Base-by-base conservation (phyloP, 1,140 invertebrate species). In the Cyclina sinensis region DNA sequence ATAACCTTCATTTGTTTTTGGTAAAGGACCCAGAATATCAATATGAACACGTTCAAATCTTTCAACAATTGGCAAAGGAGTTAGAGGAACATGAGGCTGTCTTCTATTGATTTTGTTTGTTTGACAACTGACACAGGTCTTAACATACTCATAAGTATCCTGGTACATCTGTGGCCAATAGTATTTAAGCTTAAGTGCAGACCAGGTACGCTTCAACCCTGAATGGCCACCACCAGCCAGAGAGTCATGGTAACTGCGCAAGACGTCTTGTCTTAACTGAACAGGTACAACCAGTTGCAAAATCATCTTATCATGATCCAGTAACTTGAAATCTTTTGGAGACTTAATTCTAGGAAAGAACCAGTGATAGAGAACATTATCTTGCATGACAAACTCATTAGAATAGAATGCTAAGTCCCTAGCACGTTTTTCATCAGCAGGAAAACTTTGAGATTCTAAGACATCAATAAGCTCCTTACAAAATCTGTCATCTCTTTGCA, bases 161-260 rank as follows among this genome's bases (percentile, higher is more conserved):
- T 89, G 73, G 37, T 90, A 88, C 91, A 92, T 91, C 24, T 62
- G 74, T 46, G 84, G 88, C 80, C 83, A 92, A 32, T 59, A 92
- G 76, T 91, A 92, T 30, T 91, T 54, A 46, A 32, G 27, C 14
- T 18, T 46, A 1, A 84, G 1, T 48, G 59, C 30, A 9, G 0
- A n/a, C 3, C 16, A 46, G 4, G 65, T 84, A 1, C 32, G 14
- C 27, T 68, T 37, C 11, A 84, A 11, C 43, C 79, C 79, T n/a
- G 14, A 62, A 62, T 81, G 79, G 43, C 79, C 79, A 24, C 76
- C 76, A 24, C 79, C 79, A n/a, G 54, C 57, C 24, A 43, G 21
- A 32, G n/a, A 43, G 24, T 81, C 79, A 62, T 62, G 79, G 30
- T 81, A 81, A 27, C 7, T 7, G 3, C 35, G 9, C 24, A 81